Conservation (phyloP, 2,888 invertebrate species). For the Trichacis sp. region DNA sequence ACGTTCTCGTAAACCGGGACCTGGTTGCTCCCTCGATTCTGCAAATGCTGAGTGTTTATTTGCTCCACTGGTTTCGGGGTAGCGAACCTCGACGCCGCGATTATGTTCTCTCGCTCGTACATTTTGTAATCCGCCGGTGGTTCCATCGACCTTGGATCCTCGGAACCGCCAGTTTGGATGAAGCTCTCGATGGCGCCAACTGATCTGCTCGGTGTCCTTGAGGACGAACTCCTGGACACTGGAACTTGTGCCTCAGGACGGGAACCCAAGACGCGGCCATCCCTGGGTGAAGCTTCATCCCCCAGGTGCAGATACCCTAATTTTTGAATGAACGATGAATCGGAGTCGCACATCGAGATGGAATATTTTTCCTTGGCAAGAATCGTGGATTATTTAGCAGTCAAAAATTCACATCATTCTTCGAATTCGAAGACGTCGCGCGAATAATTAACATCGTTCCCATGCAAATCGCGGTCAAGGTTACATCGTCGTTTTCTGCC, state of each 20-base stretch:
- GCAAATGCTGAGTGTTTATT: conserved; percentile 68
- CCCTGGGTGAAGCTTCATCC: conserved; percentile 53
- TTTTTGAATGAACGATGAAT: conserved; percentile 65
- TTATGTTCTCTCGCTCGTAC: conserved; percentile 81
- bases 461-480: too few species aligned
- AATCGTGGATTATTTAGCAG: neutral
- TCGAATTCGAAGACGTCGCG: neutral
- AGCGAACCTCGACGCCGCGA: conserved; percentile 82
- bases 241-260: conserved; percentile 67
- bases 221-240: conserved; percentile 44
- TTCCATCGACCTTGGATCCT: conserved; percentile 49
- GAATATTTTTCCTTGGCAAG: neutral
- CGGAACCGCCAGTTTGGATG: conserved; percentile 63
- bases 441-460: neutral
- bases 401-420: neutral
- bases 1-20: conserved; percentile 85
- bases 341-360: conserved; percentile 65
- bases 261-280: conserved; percentile 53
- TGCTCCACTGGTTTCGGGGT: conserved; percentile 81
- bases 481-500: too few species aligned
- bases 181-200: conserved; percentile 78
- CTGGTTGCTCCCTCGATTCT: conserved; percentile 56
- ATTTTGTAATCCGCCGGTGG: conserved; percentile 71
- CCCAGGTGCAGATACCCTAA: conserved; percentile 63
- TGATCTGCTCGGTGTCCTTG: conserved; percentile 66